Percentiles rank a stretch among this genome's conserved stretches.
Conservation (phyloP, 2,888 invertebrate genomes). For the Deilephila porcellus region DNA sequence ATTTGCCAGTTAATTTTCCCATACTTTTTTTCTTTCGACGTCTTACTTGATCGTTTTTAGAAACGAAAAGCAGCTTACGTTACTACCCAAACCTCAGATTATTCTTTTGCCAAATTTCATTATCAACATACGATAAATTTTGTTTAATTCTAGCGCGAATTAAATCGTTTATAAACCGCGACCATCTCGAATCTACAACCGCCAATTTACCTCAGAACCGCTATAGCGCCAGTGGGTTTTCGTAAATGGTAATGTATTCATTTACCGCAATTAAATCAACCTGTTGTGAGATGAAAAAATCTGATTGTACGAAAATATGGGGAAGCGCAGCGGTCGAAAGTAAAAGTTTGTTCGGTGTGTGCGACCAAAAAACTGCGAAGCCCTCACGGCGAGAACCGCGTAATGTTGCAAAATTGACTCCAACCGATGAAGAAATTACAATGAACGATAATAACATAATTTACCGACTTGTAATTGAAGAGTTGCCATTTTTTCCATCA, state of each 20-base stretch:
- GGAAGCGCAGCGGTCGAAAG: background rate
- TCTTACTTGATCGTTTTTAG: too few relatives aligned
- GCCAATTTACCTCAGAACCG: constrained; percentile 55
- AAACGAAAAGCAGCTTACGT: too few relatives aligned
- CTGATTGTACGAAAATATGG: constrained; percentile 31
- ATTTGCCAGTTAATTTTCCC: too few relatives aligned
- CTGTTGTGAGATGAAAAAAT: constrained; percentile 44
- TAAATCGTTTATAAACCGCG: constrained; percentile 55
- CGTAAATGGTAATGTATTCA: constrained; percentile 60
- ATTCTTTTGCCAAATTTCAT: too few relatives aligned
- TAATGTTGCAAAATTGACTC: constrained; percentile 11
- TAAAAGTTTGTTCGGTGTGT: background rate
- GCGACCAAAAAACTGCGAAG: background rate
- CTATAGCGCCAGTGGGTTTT: constrained; percentile 46
- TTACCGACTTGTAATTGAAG: constrained; percentile 20
- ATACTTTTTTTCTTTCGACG: too few relatives aligned
- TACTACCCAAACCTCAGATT: too few relatives aligned
- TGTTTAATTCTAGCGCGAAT: constrained; percentile 34
- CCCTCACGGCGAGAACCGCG: background rate
- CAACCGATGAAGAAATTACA: constrained; percentile 24
- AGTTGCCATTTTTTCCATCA: constrained; percentile 7
- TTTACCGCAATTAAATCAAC: constrained; percentile 57
- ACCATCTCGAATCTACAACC: constrained; percentile 48
- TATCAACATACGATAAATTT: constrained; percentile 33
- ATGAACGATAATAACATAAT: constrained; percentile 25